Evolutionary conservation across 2,888 invertebrate genomes (phyloP).

Genomic region (Thalpophila matura): DNA sequence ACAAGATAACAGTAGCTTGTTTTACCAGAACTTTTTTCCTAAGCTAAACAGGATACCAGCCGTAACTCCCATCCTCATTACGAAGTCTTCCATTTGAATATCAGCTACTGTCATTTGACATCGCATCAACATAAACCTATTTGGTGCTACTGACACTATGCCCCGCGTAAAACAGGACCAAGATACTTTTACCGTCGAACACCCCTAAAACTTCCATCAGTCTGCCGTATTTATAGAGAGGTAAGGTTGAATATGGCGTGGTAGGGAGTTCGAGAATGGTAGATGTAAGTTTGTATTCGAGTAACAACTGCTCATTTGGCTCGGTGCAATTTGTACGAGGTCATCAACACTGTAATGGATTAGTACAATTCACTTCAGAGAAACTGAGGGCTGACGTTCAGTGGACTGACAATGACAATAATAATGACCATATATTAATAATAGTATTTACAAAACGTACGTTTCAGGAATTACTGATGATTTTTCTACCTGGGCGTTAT

Average conservation of each 20-base stretch:
- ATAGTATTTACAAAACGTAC: conserved; percentile 22
- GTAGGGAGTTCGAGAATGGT: neutral
- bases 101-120: conserved; percentile 60
- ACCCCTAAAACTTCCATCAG: conserved; percentile 8
- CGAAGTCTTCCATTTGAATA: conserved; percentile 53
- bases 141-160: conserved; percentile 66
- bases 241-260: conserved; percentile 37
- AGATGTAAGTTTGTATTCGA: conserved; percentile 56
- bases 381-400: conserved; percentile 71
- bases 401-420: conserved; percentile 52
- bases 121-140: conserved; percentile 67
- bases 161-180: conserved; percentile 60
- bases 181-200: conserved; percentile 18
- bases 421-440: conserved; percentile 18
- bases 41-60: conserved; percentile 30
- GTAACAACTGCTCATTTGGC: conserved; percentile 78
- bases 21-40: conserved; percentile 18
- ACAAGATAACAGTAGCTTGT: no score
- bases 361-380: conserved; percentile 80
- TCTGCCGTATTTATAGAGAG: accelerated
- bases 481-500: no score
- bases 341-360: conserved; percentile 83
- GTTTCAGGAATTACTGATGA: no score
- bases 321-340: conserved; percentile 79
- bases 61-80: conserved; percentile 54